Evolutionary conservation across 1,140 invertebrate species (phyloP).

Genomic region (Araneus ventricosus): DNA sequence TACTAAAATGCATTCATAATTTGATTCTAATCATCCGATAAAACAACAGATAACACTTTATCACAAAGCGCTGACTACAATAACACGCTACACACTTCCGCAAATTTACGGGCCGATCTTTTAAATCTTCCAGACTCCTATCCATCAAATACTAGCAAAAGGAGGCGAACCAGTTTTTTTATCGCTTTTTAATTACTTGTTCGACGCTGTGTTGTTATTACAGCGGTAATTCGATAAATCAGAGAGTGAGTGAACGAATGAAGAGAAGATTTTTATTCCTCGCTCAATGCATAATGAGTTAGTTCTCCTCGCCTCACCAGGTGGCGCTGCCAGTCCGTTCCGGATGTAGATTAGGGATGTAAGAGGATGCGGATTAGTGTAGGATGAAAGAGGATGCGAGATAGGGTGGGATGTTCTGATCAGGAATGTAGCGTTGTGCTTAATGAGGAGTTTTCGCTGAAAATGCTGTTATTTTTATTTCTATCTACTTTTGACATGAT

Average conservation of each 20-base stretch:
- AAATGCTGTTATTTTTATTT: constrained; percentile 28
- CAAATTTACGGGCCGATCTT: constrained; percentile 36
- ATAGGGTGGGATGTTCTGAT: constrained; percentile 36
- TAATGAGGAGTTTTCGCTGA: constrained; percentile 24
- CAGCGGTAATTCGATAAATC: constrained; percentile 74
- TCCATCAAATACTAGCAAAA: constrained; percentile 50
- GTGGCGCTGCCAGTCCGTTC: constrained; percentile 46
- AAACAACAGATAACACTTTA: constrained; percentile 10
- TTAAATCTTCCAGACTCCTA: constrained; percentile 34
- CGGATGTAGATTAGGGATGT: constrained; percentile 48
- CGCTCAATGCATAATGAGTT: constrained; percentile 62
- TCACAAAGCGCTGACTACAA: constrained; percentile 16
- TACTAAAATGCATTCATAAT: constrained; percentile 16
- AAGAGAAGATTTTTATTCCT: constrained; percentile 66
- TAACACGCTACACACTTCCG: constrained; percentile 41
- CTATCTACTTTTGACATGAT: constrained; percentile 16
- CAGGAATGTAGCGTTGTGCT: not conserved
- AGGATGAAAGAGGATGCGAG: constrained; percentile 14
- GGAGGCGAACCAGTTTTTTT: constrained; percentile 61
- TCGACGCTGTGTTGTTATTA: constrained; percentile 73
- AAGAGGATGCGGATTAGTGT: constrained; percentile 51
- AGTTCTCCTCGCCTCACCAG: constrained; percentile 24
- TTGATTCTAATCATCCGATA: constrained; percentile 12
- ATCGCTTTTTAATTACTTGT: constrained; percentile 74
- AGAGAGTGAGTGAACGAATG: constrained; percentile 21